Evolutionary conservation across 2,888 invertebrate genomes (phyloP).

Genomic region (Drosophila antonietae): DNA sequence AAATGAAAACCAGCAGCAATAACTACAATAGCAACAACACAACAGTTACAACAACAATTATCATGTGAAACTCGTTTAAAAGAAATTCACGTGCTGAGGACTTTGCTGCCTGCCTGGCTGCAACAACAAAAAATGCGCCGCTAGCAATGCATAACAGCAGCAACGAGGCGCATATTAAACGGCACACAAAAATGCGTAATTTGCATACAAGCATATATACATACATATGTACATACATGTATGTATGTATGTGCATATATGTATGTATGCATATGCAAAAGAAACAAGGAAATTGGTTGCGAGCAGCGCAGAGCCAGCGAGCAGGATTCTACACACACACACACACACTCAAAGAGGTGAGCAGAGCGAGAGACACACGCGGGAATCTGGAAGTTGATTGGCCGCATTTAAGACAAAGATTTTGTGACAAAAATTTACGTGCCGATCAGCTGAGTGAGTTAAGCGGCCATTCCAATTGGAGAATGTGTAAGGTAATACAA

Average conservation of each 20-base stretch:
- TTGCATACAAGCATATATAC: constrained; percentile 39
- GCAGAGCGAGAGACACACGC: background rate
- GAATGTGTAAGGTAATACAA: background rate
- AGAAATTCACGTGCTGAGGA: constrained; percentile 68
- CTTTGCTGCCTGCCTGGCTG: constrained; percentile 19
- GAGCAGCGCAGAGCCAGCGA: background rate
- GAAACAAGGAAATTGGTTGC: constrained; percentile 36
- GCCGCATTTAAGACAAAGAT: constrained; percentile 35
- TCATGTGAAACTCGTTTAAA: constrained; percentile 69
- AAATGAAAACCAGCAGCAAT: constrained; percentile 60
- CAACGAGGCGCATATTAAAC: constrained; percentile 53
- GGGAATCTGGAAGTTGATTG: constrained; percentile 35
- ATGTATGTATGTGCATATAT: no score
- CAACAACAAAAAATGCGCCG: constrained; percentile 47
- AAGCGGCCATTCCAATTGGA: constrained; percentile 7
- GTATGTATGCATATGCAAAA: background rate
- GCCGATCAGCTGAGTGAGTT: constrained; percentile 14
- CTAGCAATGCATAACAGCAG: constrained; percentile 55
- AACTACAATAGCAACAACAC: constrained; percentile 30
- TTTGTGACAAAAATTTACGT: constrained; percentile 13
- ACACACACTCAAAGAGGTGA: background rate
- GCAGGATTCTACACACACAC: background rate
- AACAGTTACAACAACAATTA: constrained; percentile 28
- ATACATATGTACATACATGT: no score
- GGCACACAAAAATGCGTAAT: constrained; percentile 60